Evolutionary conservation across 2,888 invertebrate species (phyloP), one percentile per base, ranked within the genome.

Genomic region (Dicranocentrus wangi): DNA sequence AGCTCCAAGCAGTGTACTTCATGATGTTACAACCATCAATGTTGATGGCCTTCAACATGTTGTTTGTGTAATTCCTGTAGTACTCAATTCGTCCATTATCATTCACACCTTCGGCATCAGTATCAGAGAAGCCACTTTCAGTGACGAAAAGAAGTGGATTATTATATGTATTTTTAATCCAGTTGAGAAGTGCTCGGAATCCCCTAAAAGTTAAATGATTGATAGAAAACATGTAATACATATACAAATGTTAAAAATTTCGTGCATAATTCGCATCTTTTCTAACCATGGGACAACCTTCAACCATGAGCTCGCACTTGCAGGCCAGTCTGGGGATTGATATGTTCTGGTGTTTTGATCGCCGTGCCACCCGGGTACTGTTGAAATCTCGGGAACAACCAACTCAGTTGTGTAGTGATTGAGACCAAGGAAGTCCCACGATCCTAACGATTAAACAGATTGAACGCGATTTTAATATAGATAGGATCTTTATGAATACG

Each of bases 151-250:
- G 39, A 42, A 65, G 1, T 60, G 92, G 91, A 87, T 92, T 91
- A 58, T 89, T 89, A 88, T 92, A 93, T 21, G 90, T 90, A 0
- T 88, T 88, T 85, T 90, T 91, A 17, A 93, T 89, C 91, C 91
- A 91, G 17, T 89, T 88, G 0, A 93, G 87, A 0, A 92, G 82
- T 83, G 91, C 91, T 81, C 89, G 88, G 83, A 93, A 90, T 0
- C 92, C 92, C 90, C 91, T 91, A 0, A 2, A 55, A 39, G 1
- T 91, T n/a, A n/a, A n/a, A n/a, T n/a, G n/a, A n/a, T 91, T 28
- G 69, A 25, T 25, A 28, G 28, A 61, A 51, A 47, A 66, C n/a
- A n/a, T n/a, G n/a, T n/a, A n/a, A n/a, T n/a, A n/a, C n/a, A n/a
- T n/a, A n/a, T n/a, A n/a, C n/a, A n/a, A n/a, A n/a, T n/a, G n/a